These are phyloP conservation scores for Tortrix viridana DNA, from an alignment of 2,888 invertebrate species.

Conservation along the genomic window DNA sequence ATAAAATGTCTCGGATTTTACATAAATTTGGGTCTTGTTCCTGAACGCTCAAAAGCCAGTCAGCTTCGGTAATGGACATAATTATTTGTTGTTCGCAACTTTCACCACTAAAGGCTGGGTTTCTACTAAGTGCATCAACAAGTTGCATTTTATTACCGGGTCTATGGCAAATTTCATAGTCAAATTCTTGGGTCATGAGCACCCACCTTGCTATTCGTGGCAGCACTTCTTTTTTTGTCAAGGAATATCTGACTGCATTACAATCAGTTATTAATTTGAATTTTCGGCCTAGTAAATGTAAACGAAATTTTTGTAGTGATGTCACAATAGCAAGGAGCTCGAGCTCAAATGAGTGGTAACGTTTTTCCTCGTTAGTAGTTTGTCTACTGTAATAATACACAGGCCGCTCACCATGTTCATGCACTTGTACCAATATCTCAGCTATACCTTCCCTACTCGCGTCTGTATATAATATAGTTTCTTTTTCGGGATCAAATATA, in stretches of 20 bases:
- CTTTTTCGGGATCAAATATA: slow-evolving; percentile 9
- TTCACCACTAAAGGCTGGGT: no score
- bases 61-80: slow-evolving; percentile 5
- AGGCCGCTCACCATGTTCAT: slow-evolving; percentile 8
- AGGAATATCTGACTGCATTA: not conserved
- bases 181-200: slow-evolving; percentile 7
- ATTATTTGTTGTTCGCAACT: no score
- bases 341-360: slow-evolving; percentile 12
- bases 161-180: slow-evolving; percentile 1
- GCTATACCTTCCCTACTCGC: slow-evolving; percentile 7
- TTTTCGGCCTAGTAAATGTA: not conserved
- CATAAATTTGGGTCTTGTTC: slow-evolving; percentile 10
- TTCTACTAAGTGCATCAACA: slow-evolving; percentile 12
- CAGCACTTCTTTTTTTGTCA: not conserved
- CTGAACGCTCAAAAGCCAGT: slow-evolving; percentile 22
- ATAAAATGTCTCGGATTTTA: slow-evolving; percentile 17
- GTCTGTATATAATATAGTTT: slow-evolving; percentile 8
- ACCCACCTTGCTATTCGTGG: slow-evolving; percentile 19
- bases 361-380: slow-evolving; percentile 11
- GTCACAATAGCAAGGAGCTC: slow-evolving; percentile 7
- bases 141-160: slow-evolving; percentile 9
- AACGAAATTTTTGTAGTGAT: not conserved
- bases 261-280: slow-evolving; percentile 7
- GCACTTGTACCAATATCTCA: not conserved
- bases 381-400: slow-evolving; percentile 22